Base-by-base conservation (phyloP, 2,888 invertebrate genomes). In the Drosophila demipolita region DNA sequence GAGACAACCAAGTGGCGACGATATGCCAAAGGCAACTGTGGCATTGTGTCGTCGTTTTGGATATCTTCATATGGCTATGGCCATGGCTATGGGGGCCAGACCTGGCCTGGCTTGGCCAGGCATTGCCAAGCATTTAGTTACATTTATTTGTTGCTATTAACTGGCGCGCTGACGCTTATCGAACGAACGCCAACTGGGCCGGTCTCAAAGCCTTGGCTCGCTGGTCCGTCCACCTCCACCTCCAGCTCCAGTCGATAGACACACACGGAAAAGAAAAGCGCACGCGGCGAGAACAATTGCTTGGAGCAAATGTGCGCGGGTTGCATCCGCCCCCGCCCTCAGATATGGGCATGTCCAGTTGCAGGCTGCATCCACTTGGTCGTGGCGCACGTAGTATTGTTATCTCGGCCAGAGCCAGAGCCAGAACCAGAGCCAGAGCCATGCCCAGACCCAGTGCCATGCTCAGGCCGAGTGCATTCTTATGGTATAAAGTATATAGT, bases 141-240 rank as follows among this genome's bases (percentile, higher is more conserved):
- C 91, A 92, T 93, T 92, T 92, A 93, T 93, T 93, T 93, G 93
- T 92, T 92, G 91, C 92, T 91, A 93, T 92, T 93, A 92, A 92
- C 92, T 91, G 90, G 89, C 89, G 87, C 78, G 87, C 85, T 82
- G 91, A 89, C 91, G 91, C 91, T 91, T 91, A 91, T 91, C 91
- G 89, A 73, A 72, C 58, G 68, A 54, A 67, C 67, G 62, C 58
- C 60, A 52, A 52, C 59, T 49, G 26, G 53, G 33, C 53, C 33
- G 52, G 35, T 15, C 52, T 32, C 45, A 45, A 12, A 32, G 52
- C 32, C n/a, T 7, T 7, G 52, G 23, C 35, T 35, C 11, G 36
- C 17, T 17, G 3, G 23, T 35, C 29, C 29, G 29, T 29, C 29
- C 29, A 29, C 29, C 29, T 29, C 29, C 29, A 29, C 29, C 29